Base-by-base conservation (phyloP, 2,113 vertebrate genomes). In the Cervus canadensis region DNA sequence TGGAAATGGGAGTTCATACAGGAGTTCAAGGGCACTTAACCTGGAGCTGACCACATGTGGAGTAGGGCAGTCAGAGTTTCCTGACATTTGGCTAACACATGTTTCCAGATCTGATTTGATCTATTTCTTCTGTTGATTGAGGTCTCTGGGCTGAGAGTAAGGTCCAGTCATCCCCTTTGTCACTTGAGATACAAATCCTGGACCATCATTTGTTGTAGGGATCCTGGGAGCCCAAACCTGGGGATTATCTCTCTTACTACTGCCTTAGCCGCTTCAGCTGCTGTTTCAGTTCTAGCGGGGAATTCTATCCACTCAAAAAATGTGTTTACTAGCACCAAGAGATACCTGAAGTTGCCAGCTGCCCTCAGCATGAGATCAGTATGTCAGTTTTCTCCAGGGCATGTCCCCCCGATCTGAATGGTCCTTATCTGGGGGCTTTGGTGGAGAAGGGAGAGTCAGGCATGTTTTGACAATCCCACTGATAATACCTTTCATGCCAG, bases 11-110 rank as follows among this genome's bases (percentile, higher is more conserved):
- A 54, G 17, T n/a, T 52, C 50, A 36, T 11, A n/a, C 67, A 36
- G 4, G 71, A 84, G n/a, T 84, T 84, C 52, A 84, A 36, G 21
- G 13, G n/a, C n/a, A 26, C 13, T 56, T 84, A 56, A 26, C n/a
- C n/a, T n/a, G 21, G 21, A n/a, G 52, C 33, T 56, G 12, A 83
- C 52, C 0, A 1, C 21, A 26, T 10, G n/a, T 25, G 4, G 13
- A 40, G 13, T n/a, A 8, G 50, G 19, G 79, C 48, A 21, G 78
- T 82, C 19, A 14, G 81, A 40, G 52, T 84, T 56, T 21, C n/a
- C 33, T 56, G 81, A 56, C 23, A 36, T 36, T 36, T 56, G 52
- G 52, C 21, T 84, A 36, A 56, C 4, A 8, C 52, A 30, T 5
- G 2, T 56, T 84, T 84, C 13, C n/a, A 16, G 52, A 25, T 56